phyloP scores from a whole-genome alignment of 2,888 invertebrate species.

The Apamea anceps region DNA sequence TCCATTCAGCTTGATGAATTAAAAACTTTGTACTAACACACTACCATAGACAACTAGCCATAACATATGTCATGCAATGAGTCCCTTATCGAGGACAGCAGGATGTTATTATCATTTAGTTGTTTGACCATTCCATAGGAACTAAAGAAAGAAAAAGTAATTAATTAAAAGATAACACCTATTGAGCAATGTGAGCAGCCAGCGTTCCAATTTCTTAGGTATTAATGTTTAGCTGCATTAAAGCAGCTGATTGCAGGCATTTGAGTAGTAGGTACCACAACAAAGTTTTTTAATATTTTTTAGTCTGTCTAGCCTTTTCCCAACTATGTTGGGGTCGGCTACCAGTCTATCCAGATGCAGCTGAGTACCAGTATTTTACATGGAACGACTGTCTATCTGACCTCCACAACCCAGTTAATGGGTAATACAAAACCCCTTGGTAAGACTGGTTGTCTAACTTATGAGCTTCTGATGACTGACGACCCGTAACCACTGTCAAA shows the following conservation, averaged over 20 bases:
- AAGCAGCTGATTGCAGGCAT: background rate
- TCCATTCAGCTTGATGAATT: background rate
- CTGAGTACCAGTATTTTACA: too few species aligned
- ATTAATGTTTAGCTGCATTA: background rate
- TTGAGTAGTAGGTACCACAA: background rate
- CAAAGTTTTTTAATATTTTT: too few species aligned
- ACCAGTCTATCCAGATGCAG: too few species aligned
- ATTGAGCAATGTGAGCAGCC: background rate
- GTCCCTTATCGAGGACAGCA: slow-evolving; percentile 23
- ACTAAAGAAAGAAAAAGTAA: slow-evolving; percentile 4
- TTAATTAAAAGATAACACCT: background rate
- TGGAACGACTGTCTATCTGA: too few species aligned
- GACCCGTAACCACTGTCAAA: too few species aligned
- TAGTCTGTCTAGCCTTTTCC: too few species aligned
- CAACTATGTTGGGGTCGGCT: too few species aligned
- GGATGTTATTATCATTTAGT: slow-evolving; percentile 36
- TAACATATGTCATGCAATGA: slow-evolving; percentile 22
- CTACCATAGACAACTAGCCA: background rate
- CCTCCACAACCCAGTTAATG: too few species aligned
- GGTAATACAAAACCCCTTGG: too few species aligned
- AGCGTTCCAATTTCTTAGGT: background rate
- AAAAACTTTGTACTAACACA: background rate
- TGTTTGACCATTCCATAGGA: slow-evolving; percentile 3
- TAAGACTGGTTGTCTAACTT: too few species aligned
- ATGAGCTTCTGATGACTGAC: too few species aligned